phyloP scores from a whole-genome alignment of 2,113 vertebrate genomes.

The Edolisoma coerulescens region DNA sequence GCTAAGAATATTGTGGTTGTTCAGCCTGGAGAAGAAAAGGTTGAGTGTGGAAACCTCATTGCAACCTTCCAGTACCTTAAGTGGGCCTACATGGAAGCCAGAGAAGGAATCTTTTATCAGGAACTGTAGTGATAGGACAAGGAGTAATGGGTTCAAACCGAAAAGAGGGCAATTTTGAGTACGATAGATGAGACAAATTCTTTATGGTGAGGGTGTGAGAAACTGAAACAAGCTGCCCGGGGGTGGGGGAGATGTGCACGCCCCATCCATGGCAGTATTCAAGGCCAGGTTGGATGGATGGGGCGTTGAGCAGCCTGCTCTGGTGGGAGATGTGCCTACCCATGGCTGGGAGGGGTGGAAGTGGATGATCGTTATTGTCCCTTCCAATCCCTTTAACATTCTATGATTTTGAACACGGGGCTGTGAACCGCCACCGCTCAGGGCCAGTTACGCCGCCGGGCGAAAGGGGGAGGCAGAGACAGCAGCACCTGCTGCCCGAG shows the following conservation, averaged over 20 bases:
- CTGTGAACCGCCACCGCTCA: not conserved
- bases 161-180: not conserved
- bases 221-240: not conserved
- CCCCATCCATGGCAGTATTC: rapidly evolving
- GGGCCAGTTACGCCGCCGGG: rapidly evolving
- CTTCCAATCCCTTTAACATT: not conserved
- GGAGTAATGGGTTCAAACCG: not conserved
- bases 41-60: not conserved
- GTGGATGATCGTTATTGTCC: not conserved
- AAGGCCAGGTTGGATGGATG: no score
- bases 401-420: rapidly evolving
- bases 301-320: rapidly evolving
- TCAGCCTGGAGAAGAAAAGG: not conserved
- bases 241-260: rapidly evolving
- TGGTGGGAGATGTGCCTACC: no score
- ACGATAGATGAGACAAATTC: rapidly evolving
- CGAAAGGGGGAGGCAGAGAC: rapidly evolving
- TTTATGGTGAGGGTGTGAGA: not conserved
- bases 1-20: not conserved
- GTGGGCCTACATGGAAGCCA: not conserved
- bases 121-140: not conserved
- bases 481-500: not conserved
- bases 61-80: not conserved
- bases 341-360: rapidly evolving
- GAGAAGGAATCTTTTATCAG: not conserved